Conservation (phyloP, 2,797 vertebrate genomes). For the Mormyrus hasselquistii region DNA sequence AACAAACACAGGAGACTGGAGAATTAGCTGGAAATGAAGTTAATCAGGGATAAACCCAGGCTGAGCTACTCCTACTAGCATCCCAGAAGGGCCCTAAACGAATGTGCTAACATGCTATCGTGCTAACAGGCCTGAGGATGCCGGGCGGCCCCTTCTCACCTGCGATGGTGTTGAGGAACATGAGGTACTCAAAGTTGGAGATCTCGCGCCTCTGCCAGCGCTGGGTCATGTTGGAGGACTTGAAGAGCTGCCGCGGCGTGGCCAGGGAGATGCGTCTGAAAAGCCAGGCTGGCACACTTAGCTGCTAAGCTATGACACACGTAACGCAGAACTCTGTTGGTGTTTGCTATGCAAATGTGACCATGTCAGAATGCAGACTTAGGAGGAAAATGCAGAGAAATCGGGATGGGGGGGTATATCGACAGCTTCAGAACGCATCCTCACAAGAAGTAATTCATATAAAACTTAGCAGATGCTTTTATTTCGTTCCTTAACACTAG, state of each 20-base stretch:
- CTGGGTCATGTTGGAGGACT: slow-evolving; percentile 99
- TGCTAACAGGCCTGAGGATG: neutral
- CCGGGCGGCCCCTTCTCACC: slow-evolving; percentile 59
- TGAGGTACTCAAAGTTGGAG: slow-evolving; percentile 98
- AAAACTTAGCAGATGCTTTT: neutral
- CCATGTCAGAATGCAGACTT: neutral
- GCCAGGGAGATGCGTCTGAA: slow-evolving; percentile 89
- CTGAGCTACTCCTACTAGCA: neutral
- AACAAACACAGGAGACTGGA: neutral
- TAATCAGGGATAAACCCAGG: neutral
- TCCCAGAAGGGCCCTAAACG: neutral
- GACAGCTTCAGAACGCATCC: neutral
- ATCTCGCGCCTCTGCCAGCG: slow-evolving; percentile 98
- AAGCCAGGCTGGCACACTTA: slow-evolving; percentile 28
- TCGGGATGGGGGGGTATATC: neutral
- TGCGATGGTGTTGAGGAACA: slow-evolving; percentile 99
- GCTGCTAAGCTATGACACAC: neutral
- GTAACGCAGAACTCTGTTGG: neutral
- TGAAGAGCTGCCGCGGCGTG: slow-evolving; percentile 94
- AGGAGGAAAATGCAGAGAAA: neutral
- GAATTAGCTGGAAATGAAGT: neutral
- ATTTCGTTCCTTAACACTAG: neutral
- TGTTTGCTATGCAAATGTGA: neutral
- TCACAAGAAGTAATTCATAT: neutral
- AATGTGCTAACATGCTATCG: neutral